Base-by-base conservation (phyloP, 2,113 vertebrate genomes). In the Poeciliopsis turrubarensis region DNA sequence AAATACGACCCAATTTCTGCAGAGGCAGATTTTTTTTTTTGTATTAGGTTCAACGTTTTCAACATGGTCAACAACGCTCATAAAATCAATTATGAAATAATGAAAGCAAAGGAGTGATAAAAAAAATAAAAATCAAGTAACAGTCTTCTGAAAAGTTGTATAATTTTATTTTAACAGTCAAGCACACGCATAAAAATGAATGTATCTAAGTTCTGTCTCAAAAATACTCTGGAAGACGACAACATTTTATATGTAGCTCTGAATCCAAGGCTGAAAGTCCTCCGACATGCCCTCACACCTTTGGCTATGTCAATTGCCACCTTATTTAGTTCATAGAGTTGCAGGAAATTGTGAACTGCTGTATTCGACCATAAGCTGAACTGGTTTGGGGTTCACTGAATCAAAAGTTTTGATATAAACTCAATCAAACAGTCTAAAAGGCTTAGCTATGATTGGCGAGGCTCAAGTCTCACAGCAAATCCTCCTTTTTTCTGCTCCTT, bases 391-490 rank as follows among this genome's bases (percentile, higher is more conserved):
- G 61, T 62, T 77, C 31, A 73, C 57, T 79, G 76, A 78, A 75
- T 80, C 68, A 60, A 75, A 89, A 82, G 65, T 87, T 78, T 81
- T 19, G 30, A 73, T 39, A 30, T 47, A 66, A 88, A 84, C 75
- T 87, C 75, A 39, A 68, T 84, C 30, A 84, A 82, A 88, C 61
- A 34, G 31, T 64, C 32, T 70, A 12, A 62, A 66, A 83, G 86
- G 72, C 79, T 77, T 37, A 76, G 72, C n/a, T 27, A 87, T 77
- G 80, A 87, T 32, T 72, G 66, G 34, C 85, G 66, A 81, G 81
- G 71, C 81, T 83, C 73, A 87, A 90, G 87, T 86, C 83, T 83
- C 83, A 78, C 31, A 83, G 72, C 66, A 89, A 89, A 89, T 86
- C 79, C 85, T 89, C 63, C 63, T 30, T 31, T 73, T 82, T 81